Conservation (phyloP, 2,113 vertebrate species). For the Pseudopodoces humilis region DNA sequence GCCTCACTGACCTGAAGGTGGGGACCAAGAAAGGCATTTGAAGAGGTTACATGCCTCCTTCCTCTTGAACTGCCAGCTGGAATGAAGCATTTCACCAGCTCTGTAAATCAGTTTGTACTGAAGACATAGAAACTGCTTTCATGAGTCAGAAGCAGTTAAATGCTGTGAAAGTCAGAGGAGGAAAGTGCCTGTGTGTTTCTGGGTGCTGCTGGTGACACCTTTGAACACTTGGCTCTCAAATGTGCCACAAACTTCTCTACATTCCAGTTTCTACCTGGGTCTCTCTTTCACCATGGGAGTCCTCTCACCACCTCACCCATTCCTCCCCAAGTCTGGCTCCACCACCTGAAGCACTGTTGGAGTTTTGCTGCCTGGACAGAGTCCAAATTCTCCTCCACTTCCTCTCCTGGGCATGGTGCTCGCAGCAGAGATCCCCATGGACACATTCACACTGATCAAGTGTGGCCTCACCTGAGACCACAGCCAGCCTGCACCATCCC, state of each 20-base stretch:
- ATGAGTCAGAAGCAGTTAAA: not conserved
- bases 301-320: not conserved
- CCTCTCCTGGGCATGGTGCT: not conserved
- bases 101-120: constrained; percentile 6
- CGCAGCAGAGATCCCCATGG: not conserved
- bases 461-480: not conserved
- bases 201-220: not conserved
- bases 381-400: not conserved
- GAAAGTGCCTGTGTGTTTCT: not conserved
- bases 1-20: not conserved
- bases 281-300: not conserved
- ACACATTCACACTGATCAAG: not conserved
- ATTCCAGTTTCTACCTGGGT: not conserved
- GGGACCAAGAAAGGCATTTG: not conserved
- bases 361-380: not conserved
- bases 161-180: not conserved
- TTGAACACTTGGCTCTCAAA: not conserved
- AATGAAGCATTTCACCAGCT: not conserved
- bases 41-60: not conserved
- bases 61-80: not conserved
- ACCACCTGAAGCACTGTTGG: not conserved
- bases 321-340: not conserved
- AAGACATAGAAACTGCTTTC: constrained; percentile 9
- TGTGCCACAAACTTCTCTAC: not conserved
- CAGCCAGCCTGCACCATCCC: not conserved